Percentiles rank a stretch among this genome's conserved stretches.
These are phyloP conservation scores for Blera fallax DNA, from an alignment of 2,888 invertebrate species.

Conservation along the genomic window DNA sequence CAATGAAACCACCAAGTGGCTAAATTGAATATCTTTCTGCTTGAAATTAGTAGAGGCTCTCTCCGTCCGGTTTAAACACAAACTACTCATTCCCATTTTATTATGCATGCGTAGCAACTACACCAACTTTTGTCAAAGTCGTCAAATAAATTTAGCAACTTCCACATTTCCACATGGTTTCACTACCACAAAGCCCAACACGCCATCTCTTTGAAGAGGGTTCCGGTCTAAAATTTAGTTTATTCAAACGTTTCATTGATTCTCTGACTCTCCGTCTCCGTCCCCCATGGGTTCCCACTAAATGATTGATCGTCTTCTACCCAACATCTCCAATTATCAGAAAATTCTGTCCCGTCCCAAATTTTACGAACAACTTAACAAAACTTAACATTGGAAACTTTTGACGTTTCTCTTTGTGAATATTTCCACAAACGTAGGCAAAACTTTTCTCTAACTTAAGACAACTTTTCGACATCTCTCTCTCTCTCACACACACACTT, in stretches of 20 bases:
- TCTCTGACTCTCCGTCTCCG: no score
- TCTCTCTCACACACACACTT: not conserved
- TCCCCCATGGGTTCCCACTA: conserved; percentile 8
- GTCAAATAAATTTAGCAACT: not conserved
- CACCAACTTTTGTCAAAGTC: not conserved
- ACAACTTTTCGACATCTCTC: conserved; percentile 31
- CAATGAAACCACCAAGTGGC: no score
- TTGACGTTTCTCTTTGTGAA: conserved; percentile 37
- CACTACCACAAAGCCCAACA: not conserved
- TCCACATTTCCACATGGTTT: not conserved
- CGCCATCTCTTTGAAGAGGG: not conserved
- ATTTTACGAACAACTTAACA: not conserved
- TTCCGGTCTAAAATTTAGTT: not conserved
- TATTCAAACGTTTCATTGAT: conserved; percentile 17
- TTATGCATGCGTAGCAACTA: no score
- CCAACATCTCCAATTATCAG: not conserved
- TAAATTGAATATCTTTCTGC: no score
- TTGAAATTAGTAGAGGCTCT: no score
- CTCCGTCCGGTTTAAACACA: no score
- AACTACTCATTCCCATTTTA: no score
- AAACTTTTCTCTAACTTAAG: conserved; percentile 16
- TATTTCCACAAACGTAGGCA: conserved; percentile 23
- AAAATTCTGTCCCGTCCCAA: not conserved
- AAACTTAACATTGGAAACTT: conserved; percentile 35
- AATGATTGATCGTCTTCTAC: conserved; percentile 39